Base-by-base conservation (phyloP, 2,113 vertebrate genomes). In the Origma solitaria region DNA sequence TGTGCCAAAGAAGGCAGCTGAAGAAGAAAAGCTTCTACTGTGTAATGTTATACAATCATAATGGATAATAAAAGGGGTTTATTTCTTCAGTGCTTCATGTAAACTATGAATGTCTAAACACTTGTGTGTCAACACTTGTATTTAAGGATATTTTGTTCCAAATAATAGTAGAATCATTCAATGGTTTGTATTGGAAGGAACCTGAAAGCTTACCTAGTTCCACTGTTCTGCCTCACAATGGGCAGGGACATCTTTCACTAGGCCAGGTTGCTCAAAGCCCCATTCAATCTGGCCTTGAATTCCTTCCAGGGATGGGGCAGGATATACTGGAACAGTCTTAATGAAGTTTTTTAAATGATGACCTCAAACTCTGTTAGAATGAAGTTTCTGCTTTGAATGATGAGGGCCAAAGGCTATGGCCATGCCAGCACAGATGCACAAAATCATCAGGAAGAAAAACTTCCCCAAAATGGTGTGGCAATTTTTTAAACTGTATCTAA, bases 11-110 rank as follows among this genome's bases (percentile, higher is more conserved):
- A 80, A 75, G 19, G 49, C 4, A 70, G 13, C 25, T 86, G 68
- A 83, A 38, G 11, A 44, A 31, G 42, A 22, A 86, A 61, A 93
- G 2, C 2, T 82, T 82, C 28, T 50, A 20, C 10, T 58, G 15
- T 14, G 4, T 15, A 84, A 35, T 37, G 54, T 30, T 11, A 24
- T 33, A 21, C 14, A 50, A 87, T 15, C 5, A 54, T 38, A 58
- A 68, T 42, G 6, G 11, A 64, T 66, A 79, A 37, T 42, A 40
- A 27, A 28, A 22, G 30, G 3, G 2, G 0, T 0, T 2, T 60
- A 69, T 85, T 75, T 33, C 12, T 85, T 61, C 70, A 45, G 49
- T 35, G 3, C 22, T 28, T 78, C 22, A 40, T 0, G 0, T 49
- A 65, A 70, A 24, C 25, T 28, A 86, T 12, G 11, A 61, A 61